A percentile compares a stretch with the other conserved stretches of the same genome.
Evolutionary conservation across 2,888 invertebrate genomes (phyloP).

Genomic region (Drosophila subsilvestris): DNA sequence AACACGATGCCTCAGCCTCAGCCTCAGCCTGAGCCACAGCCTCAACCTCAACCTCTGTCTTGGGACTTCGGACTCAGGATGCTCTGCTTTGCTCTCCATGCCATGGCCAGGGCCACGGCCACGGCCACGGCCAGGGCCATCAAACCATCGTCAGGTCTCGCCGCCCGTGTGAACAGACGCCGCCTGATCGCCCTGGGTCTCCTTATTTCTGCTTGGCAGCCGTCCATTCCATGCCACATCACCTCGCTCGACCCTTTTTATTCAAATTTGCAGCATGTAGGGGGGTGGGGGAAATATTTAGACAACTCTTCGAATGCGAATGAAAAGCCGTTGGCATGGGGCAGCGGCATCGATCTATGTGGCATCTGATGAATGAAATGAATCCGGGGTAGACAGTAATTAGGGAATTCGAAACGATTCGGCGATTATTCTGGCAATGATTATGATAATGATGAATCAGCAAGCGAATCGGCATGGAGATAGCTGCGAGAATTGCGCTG

Average conservation of each 20-base stretch:
- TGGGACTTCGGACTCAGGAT: slow-evolving; percentile 1
- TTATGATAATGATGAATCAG: slow-evolving; percentile 19
- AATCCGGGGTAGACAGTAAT: slow-evolving; percentile 60
- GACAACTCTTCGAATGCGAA: slow-evolving; percentile 30
- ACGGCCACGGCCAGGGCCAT: slow-evolving; percentile 10
- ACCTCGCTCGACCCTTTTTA: slow-evolving; percentile 2
- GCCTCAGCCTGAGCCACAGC: no score
- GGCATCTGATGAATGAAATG: slow-evolving; percentile 64
- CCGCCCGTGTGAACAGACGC: slow-evolving; percentile 65
- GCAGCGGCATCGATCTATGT: slow-evolving; percentile 33
- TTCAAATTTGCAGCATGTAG: slow-evolving; percentile 43
- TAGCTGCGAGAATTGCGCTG: no score
- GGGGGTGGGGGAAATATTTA: slow-evolving; percentile 38
- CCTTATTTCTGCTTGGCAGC: not conserved
- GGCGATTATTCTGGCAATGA: slow-evolving; percentile 4
- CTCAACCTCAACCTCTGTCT: not conserved
- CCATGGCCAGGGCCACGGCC: not conserved
- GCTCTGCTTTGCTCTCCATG: not conserved
- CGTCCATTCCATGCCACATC: not conserved
- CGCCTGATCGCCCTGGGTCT: slow-evolving; percentile 17
- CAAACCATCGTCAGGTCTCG: slow-evolving; percentile 21
- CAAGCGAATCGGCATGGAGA: no score
- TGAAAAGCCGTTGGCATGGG: not conserved
- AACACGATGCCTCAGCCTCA: slow-evolving; percentile 52
- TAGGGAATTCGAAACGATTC: slow-evolving; percentile 57